Base-by-base conservation (phyloP, 2,888 invertebrate species). In the Mythimna vitellina region DNA sequence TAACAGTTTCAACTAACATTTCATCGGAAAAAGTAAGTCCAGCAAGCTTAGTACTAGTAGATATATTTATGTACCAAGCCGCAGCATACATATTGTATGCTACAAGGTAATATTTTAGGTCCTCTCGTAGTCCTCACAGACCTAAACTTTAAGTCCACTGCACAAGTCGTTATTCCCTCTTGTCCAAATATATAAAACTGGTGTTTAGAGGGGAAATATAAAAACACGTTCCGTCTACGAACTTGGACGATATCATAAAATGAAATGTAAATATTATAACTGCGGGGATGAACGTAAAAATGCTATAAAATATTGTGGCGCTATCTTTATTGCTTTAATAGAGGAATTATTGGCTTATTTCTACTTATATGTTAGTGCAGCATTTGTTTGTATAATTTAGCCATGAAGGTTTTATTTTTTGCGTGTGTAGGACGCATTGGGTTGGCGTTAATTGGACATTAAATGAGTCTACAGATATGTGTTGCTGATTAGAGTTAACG, bases 251-350 rank as follows among this genome's bases (percentile, higher is more conserved):
- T 76, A 82, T 79, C 72, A 87, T 91, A 89, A 90, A 92, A 88
- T 85, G 84, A 84, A 90, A 92, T 90, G 87, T 90, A 90, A 90
- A 92, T 89, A 91, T 88, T 87, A 89, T 88, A 89, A 90, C 88
- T 86, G 77, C 82, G 79, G 77, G 86, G 85, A 88, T 89, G 81
- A 87, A 86, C 88, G 87, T 91, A 92, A 92, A 91, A 90, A 83
- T 82, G 84, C 79, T 85, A 81, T 91, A 89, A 92, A 92, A 91
- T 90, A 91, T 88, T 82, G 85, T 86, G 81, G 79, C 78, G 85
- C 88, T 89, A 90, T 89, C 88, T 92, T 91, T 91, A 91, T 88
- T 84, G 86, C 83, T 84, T 66, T 86, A 89, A 87, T 88, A 90
- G 87, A 83, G 78, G 85, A 86, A 85, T 88, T 86, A 89, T 89